Conservation (phyloP, 2,113 vertebrate genomes). For the Syrmaticus mikado region DNA sequence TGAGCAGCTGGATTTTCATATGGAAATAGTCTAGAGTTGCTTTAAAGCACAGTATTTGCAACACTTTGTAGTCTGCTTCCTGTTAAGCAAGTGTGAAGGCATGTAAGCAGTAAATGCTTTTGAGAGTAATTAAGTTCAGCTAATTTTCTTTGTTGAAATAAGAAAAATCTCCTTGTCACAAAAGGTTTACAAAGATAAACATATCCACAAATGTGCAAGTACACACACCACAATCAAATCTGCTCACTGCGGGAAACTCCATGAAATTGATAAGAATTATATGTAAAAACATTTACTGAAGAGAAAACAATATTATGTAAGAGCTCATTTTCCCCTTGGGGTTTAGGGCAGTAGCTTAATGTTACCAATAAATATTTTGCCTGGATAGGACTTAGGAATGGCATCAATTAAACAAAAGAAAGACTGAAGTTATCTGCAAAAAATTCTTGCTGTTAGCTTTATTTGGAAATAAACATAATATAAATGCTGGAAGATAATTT, state of each 20-base stretch:
- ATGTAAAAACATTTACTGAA: not conserved
- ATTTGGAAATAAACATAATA: not conserved
- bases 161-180: not conserved
- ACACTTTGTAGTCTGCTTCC: not conserved
- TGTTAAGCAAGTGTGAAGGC: not conserved
- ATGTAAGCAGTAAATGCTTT: not conserved
- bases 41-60: not conserved
- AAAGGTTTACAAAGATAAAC: not conserved
- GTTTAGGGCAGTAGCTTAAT: not conserved
- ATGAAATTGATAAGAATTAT: not conserved
- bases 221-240: not conserved
- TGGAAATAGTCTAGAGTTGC: not conserved
- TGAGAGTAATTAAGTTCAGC: not conserved
- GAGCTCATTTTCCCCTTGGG: not conserved
- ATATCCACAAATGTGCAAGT: not conserved
- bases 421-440: not conserved
- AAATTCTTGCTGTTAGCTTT: not conserved
- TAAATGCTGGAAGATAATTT: not conserved
- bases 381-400: not conserved
- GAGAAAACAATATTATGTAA: not conserved
- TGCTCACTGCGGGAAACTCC: not conserved
- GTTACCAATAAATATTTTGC: not conserved
- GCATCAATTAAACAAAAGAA: not conserved
- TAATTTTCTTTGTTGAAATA: not conserved
- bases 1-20: conserved; percentile 2